Evolutionary conservation across 2,888 invertebrate species (phyloP).

Genomic region (Chelonus formosanus): DNA sequence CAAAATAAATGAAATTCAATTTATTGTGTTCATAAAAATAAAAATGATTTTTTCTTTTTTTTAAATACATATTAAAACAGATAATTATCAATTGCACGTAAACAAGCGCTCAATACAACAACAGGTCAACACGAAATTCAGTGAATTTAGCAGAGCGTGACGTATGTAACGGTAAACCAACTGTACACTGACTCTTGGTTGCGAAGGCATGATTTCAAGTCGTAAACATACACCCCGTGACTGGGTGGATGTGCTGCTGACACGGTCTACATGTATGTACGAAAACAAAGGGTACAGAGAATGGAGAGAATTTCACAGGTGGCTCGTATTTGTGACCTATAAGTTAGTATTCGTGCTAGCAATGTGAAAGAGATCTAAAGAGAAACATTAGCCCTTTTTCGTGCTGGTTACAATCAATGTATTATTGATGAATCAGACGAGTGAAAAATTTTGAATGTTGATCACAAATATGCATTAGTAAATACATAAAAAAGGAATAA

Average conservation of each 20-base stretch:
- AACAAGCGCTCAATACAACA: constrained; percentile 36
- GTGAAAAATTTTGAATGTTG: too few relatives aligned
- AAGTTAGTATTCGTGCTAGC: too few relatives aligned
- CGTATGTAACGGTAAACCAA: constrained; percentile 46
- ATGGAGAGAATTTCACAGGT: too few relatives aligned
- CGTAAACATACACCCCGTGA: constrained; percentile 23
- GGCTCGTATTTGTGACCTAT: too few relatives aligned
- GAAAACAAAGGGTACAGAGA: background rate
- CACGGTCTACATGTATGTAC: background rate
- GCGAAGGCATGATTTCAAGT: constrained; percentile 26
- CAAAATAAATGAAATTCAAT: too few relatives aligned
- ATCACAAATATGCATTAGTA: too few relatives aligned
- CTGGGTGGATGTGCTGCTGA: constrained; percentile 16
- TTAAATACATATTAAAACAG: background rate
- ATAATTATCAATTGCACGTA: background rate
- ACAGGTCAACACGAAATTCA: constrained; percentile 41
- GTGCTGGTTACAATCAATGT: too few relatives aligned
- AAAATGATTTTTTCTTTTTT: too few relatives aligned
- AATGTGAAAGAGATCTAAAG: too few relatives aligned
- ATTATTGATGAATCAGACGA: too few relatives aligned
- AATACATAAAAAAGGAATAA: background rate
- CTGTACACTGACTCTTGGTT: constrained; percentile 19
- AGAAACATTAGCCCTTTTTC: too few relatives aligned
- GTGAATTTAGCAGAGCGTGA: constrained; percentile 45
- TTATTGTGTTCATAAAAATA: too few relatives aligned